Evolutionary conservation across 2,888 invertebrate genomes (phyloP).

Genomic region (Tiphia femorata): DNA sequence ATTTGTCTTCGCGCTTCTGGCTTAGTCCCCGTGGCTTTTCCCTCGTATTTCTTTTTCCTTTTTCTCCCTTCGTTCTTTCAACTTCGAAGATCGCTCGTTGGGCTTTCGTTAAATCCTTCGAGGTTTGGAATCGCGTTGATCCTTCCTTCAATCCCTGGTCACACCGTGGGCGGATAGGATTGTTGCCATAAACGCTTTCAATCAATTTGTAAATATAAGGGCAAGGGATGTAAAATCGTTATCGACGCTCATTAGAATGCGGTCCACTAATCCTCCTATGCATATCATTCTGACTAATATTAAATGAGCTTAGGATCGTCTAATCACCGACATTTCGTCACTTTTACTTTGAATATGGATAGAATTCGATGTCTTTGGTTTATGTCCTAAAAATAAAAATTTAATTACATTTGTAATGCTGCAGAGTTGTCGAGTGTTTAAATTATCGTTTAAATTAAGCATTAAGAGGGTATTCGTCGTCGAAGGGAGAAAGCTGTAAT

Average conservation of each 20-base stretch:
- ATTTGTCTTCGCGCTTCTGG: background rate
- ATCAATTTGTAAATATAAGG: slow-evolving; percentile 12
- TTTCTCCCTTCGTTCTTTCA: background rate
- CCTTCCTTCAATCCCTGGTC: background rate
- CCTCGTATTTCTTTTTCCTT: background rate
- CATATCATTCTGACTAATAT: no score
- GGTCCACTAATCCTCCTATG: no score
- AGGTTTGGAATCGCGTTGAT: slow-evolving; percentile 5
- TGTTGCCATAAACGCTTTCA: background rate
- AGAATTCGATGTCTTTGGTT: no score
- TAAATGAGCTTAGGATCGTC: no score
- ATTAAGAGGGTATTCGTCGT: no score
- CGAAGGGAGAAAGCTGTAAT: no score
- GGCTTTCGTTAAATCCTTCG: slow-evolving; percentile 4
- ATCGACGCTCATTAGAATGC: background rate
- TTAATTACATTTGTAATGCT: no score
- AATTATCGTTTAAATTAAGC: no score
- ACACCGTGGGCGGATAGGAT: background rate
- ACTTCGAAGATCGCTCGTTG: slow-evolving; percentile 8
- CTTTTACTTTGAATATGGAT: no score
- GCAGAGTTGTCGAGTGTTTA: no score
- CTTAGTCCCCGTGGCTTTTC: background rate
- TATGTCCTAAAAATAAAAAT: no score
- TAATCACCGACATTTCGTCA: no score
- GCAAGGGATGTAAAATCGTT: background rate